phyloP scores from a whole-genome alignment of 2,888 invertebrate species.

The Scaptodrosophila latifasciaeformis region DNA sequence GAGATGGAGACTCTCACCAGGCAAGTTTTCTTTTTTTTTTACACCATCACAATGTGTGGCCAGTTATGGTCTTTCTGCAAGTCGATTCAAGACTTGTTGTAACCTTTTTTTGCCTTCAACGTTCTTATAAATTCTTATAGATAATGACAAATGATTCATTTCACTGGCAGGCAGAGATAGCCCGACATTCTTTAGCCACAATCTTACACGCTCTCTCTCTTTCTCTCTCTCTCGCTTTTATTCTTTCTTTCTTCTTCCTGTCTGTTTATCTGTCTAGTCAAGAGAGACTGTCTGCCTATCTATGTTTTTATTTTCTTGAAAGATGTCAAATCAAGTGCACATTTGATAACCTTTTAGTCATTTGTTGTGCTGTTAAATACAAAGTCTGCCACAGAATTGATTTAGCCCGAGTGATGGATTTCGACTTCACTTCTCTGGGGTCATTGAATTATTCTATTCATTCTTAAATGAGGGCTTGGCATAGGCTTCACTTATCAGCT shows the following conservation, averaged over 20 bases:
- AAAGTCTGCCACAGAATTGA: too few relatives aligned
- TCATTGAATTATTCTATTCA: too few relatives aligned
- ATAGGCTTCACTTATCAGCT: too few relatives aligned
- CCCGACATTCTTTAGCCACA: not conserved
- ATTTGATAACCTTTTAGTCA: conserved; percentile 3
- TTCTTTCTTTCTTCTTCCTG: not conserved
- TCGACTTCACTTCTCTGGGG: too few relatives aligned
- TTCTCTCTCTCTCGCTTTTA: not conserved
- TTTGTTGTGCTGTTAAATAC: conserved; percentile 1
- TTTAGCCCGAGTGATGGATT: too few relatives aligned
- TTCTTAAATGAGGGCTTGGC: too few relatives aligned
- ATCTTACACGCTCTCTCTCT: conserved; percentile 3
- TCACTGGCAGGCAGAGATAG: not conserved
- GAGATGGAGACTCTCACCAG: not conserved
- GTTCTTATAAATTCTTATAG: too few relatives aligned
- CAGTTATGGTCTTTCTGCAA: not conserved
- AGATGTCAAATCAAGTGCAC: not conserved
- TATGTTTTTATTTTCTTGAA: not conserved
- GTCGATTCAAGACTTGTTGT: too few relatives aligned
- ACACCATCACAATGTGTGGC: not conserved
- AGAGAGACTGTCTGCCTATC: not conserved
- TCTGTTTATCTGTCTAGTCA: not conserved
- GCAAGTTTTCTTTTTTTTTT: not conserved
- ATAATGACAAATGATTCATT: conserved; percentile 6
- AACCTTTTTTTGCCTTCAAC: too few relatives aligned